These are phyloP conservation scores for Theonella swinhoei DNA, from an alignment of 37 sponge, comb jelly and placozoan species.

Conservation along the genomic window DNA sequence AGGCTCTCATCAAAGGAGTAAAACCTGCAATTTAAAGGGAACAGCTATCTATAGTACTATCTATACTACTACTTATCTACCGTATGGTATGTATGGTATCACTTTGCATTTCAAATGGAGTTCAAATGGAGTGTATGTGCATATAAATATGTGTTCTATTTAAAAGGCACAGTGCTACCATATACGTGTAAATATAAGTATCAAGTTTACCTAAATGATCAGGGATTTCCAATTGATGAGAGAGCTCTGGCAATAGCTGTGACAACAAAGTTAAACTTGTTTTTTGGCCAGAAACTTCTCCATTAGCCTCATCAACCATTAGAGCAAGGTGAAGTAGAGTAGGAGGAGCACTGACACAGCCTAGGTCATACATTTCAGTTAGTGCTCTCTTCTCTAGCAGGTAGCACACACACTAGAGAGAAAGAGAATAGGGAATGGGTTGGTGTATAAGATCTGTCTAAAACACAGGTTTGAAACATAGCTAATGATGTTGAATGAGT, in stretches of 20 bases:
- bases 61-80: no score
- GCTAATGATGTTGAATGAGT: no score
- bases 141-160: no score
- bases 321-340: conserved; percentile 32
- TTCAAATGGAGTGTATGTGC: no score
- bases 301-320: background rate
- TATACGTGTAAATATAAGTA: no score
- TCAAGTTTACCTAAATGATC: background rate
- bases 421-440: background rate
- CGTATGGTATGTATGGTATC: no score
- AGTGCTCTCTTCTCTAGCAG: background rate
- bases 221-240: background rate
- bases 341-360: background rate
- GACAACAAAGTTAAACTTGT: background rate
- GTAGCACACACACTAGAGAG: conserved; percentile 7
- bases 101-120: no score
- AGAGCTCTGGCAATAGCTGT: background rate
- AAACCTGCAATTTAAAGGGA: conserved; percentile 22
- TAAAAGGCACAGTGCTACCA: no score
- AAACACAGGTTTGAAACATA: no score
- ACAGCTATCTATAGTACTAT: no score
- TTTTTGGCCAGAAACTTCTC: background rate
- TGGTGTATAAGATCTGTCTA: no score
- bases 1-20: conserved; percentile 55
- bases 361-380: background rate